Conservation (phyloP, 2,888 invertebrate species). For the Nomada flava region DNA sequence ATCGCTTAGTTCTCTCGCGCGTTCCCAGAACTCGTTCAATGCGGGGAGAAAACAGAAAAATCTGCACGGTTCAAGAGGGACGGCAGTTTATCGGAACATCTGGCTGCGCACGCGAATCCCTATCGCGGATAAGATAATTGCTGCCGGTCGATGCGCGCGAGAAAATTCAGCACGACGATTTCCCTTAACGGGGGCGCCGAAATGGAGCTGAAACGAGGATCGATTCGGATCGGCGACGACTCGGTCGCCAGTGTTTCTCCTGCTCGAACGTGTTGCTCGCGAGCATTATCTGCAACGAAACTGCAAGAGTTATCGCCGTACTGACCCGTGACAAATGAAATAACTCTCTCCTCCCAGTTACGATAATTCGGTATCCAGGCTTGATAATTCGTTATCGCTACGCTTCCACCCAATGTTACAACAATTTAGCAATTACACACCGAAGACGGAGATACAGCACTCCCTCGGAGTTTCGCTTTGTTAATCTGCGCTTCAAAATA, state of each 20-base stretch:
- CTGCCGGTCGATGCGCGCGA: conserved; percentile 22
- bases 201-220: background rate
- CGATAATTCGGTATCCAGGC: conserved; percentile 61
- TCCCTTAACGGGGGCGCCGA: conserved; percentile 10
- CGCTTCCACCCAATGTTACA: conserved; percentile 59
- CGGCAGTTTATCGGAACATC: conserved; percentile 37
- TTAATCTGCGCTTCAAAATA: conserved; percentile 54
- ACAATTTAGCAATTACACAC: conserved; percentile 67
- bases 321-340: conserved; percentile 72
- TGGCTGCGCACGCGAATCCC: conserved; percentile 22
- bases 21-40: conserved; percentile 8
- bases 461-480: background rate
- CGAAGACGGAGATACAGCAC: conserved; percentile 19
- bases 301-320: conserved; percentile 58
- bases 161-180: conserved; percentile 25
- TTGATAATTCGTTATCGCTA: conserved; percentile 49
- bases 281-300: conserved; percentile 33
- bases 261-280: background rate
- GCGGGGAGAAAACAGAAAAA: conserved; percentile 9
- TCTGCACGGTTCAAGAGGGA: background rate
- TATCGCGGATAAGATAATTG: conserved; percentile 18
- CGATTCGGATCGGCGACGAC: too few relatives aligned
- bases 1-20: background rate
- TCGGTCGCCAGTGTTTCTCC: background rate
- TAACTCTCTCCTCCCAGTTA: conserved; percentile 43